These are phyloP conservation scores for Decapterus maruadsi DNA, from an alignment of 2,797 vertebrate genomes.

Conservation along the genomic window DNA sequence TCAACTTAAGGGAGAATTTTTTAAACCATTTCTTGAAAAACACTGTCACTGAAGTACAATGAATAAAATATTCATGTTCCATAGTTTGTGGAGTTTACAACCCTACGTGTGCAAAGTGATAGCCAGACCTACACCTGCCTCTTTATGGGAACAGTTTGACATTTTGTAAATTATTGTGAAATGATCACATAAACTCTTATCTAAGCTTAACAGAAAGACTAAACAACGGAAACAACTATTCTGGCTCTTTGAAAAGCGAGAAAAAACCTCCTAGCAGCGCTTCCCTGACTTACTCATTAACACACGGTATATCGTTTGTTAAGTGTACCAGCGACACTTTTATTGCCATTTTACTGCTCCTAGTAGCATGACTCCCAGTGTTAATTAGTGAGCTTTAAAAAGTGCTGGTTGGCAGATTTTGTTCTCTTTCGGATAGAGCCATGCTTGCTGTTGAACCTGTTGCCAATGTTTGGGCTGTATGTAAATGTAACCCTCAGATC, in stretches of 20 bases:
- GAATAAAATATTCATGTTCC: slow-evolving; percentile 20
- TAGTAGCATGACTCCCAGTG: background rate
- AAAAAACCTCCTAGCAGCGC: background rate
- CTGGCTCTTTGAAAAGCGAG: background rate
- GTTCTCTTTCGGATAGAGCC: background rate
- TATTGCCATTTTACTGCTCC: background rate
- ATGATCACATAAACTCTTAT: background rate
- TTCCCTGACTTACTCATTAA: background rate
- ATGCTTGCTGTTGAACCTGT: background rate
- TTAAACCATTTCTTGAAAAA: slow-evolving; percentile 15
- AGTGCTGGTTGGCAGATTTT: background rate
- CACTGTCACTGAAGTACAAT: slow-evolving; percentile 25
- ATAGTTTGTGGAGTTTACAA: slow-evolving; percentile 17
- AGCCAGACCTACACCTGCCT: background rate
- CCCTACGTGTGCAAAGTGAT: background rate
- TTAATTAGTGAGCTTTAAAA: slow-evolving; percentile 8
- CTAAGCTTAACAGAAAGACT: background rate
- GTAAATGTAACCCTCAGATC: background rate
- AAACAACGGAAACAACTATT: background rate
- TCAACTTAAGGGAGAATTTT: slow-evolving; percentile 20
- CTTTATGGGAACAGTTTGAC: background rate
- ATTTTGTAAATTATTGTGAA: slow-evolving; percentile 1
- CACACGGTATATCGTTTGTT: background rate
- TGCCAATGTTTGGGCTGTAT: background rate
- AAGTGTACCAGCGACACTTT: background rate